Conservation (phyloP, 2,113 vertebrate species). For the Dipodomys merriami region DNA sequence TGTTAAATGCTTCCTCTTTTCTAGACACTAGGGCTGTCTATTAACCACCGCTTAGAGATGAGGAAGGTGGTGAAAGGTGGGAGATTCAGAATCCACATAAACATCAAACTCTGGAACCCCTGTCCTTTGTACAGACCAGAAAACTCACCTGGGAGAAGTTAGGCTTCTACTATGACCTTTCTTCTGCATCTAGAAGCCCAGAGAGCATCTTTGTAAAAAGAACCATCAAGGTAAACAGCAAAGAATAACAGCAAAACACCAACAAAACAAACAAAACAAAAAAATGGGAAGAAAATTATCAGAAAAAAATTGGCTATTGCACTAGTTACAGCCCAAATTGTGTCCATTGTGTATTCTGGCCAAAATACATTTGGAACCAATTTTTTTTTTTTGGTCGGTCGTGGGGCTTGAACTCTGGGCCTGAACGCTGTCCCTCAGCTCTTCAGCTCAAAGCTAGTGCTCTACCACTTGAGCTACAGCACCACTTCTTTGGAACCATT, state of each 20-base stretch:
- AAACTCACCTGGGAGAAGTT: background rate
- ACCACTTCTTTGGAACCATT: background rate
- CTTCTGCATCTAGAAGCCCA: background rate
- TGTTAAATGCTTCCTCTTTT: background rate
- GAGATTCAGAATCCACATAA: accelerated
- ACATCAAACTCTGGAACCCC: background rate
- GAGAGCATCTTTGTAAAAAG: background rate
- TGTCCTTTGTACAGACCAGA: background rate
- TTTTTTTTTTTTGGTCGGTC: too few relatives aligned
- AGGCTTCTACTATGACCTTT: background rate
- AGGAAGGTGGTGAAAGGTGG: background rate
- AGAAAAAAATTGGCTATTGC: background rate
- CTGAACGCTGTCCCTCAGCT: too few relatives aligned
- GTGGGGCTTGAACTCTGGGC: too few relatives aligned
- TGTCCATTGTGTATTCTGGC: background rate
- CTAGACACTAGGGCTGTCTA: too few relatives aligned
- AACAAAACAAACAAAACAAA: too few relatives aligned
- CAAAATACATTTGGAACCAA: background rate
- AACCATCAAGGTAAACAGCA: too few relatives aligned
- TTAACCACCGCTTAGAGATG: background rate
- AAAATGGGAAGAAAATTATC: background rate
- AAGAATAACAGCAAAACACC: too few relatives aligned
- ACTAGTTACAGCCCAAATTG: background rate
- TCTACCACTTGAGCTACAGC: too few relatives aligned
- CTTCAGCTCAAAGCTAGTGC: too few relatives aligned